Evolutionary conservation across 2,888 invertebrate species (phyloP).

Genomic region (Luperina testacea): DNA sequence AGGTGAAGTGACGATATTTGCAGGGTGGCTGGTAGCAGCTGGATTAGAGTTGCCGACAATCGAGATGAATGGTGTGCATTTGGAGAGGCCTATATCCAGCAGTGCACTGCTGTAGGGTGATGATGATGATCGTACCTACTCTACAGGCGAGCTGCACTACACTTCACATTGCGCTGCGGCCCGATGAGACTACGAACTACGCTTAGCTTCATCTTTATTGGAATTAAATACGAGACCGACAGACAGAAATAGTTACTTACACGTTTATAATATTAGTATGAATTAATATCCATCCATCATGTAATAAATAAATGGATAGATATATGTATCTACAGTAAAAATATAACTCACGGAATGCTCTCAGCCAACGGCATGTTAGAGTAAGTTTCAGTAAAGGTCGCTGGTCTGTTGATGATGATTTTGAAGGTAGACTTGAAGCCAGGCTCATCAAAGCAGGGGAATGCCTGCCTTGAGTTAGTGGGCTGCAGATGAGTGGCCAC

Average conservation of each 20-base stretch:
- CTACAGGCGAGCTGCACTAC: not conserved
- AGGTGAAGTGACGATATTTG: not conserved
- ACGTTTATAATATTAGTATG: not conserved
- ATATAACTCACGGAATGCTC: conserved; percentile 70
- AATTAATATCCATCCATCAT: not conserved
- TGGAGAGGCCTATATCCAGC: not conserved
- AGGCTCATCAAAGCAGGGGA: conserved; percentile 96
- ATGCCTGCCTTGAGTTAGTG: conserved; percentile 93
- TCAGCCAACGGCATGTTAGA: conserved; percentile 81
- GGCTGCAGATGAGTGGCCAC: conserved; percentile 95
- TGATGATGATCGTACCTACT: not conserved
- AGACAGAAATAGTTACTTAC: not conserved
- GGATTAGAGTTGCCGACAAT: not conserved
- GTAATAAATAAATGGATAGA: not conserved
- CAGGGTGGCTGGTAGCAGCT: too few relatives aligned
- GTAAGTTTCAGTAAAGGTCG: conserved; percentile 76
- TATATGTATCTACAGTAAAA: not conserved
- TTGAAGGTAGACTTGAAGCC: conserved; percentile 91
- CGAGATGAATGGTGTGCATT: not conserved
- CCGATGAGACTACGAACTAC: too few relatives aligned
- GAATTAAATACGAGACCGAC: not conserved
- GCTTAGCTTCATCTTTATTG: not conserved
- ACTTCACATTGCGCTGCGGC: too few relatives aligned
- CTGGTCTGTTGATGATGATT: conserved; percentile 82
- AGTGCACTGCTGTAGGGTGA: not conserved